phyloP scores from a whole-genome alignment of 1,140 invertebrate genomes.

The Theocolax elegans region DNA sequence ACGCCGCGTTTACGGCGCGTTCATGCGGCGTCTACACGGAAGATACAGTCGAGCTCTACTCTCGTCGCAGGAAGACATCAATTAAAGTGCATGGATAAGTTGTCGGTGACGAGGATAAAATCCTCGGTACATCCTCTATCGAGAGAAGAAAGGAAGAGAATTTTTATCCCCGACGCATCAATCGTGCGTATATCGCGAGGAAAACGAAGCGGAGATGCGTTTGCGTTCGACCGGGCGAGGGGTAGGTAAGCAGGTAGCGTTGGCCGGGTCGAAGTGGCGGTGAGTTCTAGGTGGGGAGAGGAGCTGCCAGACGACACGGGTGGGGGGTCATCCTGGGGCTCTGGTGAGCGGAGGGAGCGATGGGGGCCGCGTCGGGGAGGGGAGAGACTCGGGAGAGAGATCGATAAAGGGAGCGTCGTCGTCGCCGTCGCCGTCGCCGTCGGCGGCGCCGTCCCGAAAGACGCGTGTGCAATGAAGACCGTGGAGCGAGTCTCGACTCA shows the following conservation, averaged over 20 bases:
- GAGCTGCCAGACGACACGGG: conserved; percentile 16
- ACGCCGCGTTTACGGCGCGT: too few species aligned
- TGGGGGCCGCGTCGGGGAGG: conserved; percentile 48
- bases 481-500: conserved; percentile 5
- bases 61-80: too few species aligned
- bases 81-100: too few species aligned
- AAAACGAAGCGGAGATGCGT: too few species aligned
- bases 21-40: not conserved
- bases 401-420: conserved; percentile 67
- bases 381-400: conserved; percentile 53
- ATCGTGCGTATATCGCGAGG: too few species aligned
- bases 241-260: conserved; percentile 21
- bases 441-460: not conserved
- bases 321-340: conserved; percentile 27
- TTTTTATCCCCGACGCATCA: too few species aligned
- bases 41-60: too few species aligned
- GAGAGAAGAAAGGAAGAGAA: not conserved
- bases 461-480: not conserved
- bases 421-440: conserved; percentile 10
- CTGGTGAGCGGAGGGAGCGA: conserved; percentile 36
- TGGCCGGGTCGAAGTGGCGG: too few species aligned
- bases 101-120: too few species aligned
- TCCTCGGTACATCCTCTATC: too few species aligned
- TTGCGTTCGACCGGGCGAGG: conserved; percentile 1
- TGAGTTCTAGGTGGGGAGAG: conserved; percentile 10